Evolutionary conservation across 2,113 vertebrate species (phyloP), one percentile per base, ranked within the genome.

Genomic region (Raja brachyura): DNA sequence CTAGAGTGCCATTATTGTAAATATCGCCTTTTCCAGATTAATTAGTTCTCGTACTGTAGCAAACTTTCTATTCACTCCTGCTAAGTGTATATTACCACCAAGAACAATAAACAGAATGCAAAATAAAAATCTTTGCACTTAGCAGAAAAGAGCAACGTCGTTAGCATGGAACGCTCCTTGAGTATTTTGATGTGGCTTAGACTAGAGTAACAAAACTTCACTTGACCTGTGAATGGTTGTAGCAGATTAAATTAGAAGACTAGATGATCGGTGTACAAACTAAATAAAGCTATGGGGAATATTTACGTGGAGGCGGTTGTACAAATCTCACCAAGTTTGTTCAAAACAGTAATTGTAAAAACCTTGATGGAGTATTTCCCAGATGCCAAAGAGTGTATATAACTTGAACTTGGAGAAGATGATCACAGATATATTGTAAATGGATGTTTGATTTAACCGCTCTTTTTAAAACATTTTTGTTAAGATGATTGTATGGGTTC

Each of bases 51-150:
- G 39, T 70, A 73, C 68, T 28, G 68, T 25, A 92, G 68, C 68
- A 92, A 92, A 92, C 68, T 92, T 92, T 73, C 66, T 25, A 22
- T 73, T 39, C 31, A 25, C 63, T 92, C 39, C 68, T 90, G 86
- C 66, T 70, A 70, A 74, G 25, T 48, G 68, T 54, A 73, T 70
- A 92, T 48, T 22, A 63, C 33, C 20, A 92, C 66, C 68, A 73
- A 70, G 66, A 73, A 22, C 68, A 73, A 48, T 31, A 63, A 63
- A 31, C 13, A 63, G n/a, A 63, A 31, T 63, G 83, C 28, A 2
- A 63, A 92, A 92, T 16, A 8, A 88, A 73, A 92, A 92, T 48
- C 28, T 28, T 48, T 54, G 11, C 25, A 54, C 68, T 54, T 18
- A 54, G 10, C 33, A 92, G 68, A 73, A 14, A 13, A 9, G 18